Base-by-base conservation (phyloP, 2,888 invertebrate species). In the Notocelia uddmanniana region DNA sequence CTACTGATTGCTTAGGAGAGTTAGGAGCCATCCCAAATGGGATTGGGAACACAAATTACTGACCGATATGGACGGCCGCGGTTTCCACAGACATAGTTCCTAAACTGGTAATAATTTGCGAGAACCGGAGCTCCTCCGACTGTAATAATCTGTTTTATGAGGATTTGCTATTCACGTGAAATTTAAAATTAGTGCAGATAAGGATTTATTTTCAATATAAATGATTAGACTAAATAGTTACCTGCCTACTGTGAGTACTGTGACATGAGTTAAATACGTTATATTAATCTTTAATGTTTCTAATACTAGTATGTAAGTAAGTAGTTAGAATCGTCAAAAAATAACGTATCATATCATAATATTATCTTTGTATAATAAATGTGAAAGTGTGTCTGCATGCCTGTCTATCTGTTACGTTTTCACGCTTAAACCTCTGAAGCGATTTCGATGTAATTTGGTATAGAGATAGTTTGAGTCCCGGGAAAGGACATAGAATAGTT, bases 11-110 rank as follows among this genome's bases (percentile, higher is more conserved):
- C 8, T 26, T 26, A 37, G 23, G 54, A 66, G 37, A 26, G 2
- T 26, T 26, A 37, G 23, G 54, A 66, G 37, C 55, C 55, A 55
- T 10, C 13, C 37, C 13, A 31, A 31, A 31, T 41, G 52, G 41
- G 52, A 64, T 41, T 19, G n/a, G 41, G 26, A 55, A 26, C 55
- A 55, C 55, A 66, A 55, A 66, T 57, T 57, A 66, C 45, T 41
- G 66, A 13, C 26, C 54, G 19, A 55, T 55, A 66, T 50, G 45
- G 19, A 26, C 55, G 41, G 45, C 26, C 41, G 66, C 41, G 66
- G 66, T 31, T 66, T 19, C 55, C 55, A 34, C 54, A 64, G 55
- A 64, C 45, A 66, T 66, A 66, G 55, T 66, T 66, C 19, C 45
- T 31, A 10, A 66, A 45, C 55, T 66, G 45, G 26, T 26, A 23